Evolutionary conservation across 2,113 vertebrate genomes (phyloP), one percentile per base, ranked within the genome.

Genomic region (Sceloporus undulatus): DNA sequence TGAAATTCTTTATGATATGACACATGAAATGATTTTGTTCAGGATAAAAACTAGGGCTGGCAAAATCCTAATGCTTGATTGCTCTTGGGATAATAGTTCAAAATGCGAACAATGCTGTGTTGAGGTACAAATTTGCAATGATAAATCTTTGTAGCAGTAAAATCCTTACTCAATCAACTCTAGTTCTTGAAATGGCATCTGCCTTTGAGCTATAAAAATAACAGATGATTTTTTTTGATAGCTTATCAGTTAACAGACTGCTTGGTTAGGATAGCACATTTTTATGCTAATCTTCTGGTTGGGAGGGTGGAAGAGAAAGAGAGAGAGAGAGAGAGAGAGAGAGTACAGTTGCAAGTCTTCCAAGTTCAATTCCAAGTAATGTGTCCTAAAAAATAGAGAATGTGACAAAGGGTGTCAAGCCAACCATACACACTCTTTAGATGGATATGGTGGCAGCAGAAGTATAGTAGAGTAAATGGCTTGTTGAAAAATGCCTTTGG

Each of bases 181-280:
- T 94, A 94, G 92, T 96, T 97, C 96, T 96, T 91, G 94, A 96
- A 97, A 97, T 96, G 96, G 96, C 96, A 97, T 97, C 96, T 97
- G 97, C 96, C 95, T 97, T 97, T 94, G 95, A 97, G 97, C 96
- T 97, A 96, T 97, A 97, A 97, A 97, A 97, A 97, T 97, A 97
- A 97, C 97, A 97, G 97, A 97, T 97, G 97, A 97, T 96, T 97
- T 97, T 97, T 80, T 84, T 97, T 97, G 96, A 97, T 97, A 97
- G 96, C 97, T 97, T 97, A 97, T 97, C 97, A 97, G 96, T 96
- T 97, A 97, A 96, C 97, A 97, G 97, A 97, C 97, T 97, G 96
- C 96, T 97, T 97, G 96, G 96, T 97, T 97, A 96, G 96, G 96
- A 95, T 94, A 95, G 96, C 96, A 97, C 96, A 97, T 97, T 97